Evolutionary conservation across 1,140 invertebrate species (phyloP), one percentile per base, ranked within the genome.

Genomic region (Contarinia nasturtii): DNA sequence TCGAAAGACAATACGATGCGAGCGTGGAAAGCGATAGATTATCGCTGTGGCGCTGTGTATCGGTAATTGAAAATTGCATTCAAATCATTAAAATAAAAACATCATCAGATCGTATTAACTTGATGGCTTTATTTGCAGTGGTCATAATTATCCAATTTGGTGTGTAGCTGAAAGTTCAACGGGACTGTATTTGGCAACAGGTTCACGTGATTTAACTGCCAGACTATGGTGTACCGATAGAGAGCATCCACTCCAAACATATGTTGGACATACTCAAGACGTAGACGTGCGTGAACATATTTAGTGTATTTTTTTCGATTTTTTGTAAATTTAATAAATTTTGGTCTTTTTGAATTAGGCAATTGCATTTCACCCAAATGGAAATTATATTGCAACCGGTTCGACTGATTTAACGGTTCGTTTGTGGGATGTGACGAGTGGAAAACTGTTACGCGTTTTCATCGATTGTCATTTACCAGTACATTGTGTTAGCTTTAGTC

Each of bases 61-160:
- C 76, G 74, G 78, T 79, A n/a, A 44, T 33, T 18, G 3, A 51
- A 36, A 21, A 1, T 12, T 41, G 22, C 14, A 15, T 44, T 38
- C 11, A 11, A 12, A 12, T 18, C 14, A 38, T 5, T 34, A 1
- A 46, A 36, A 3, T 11, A 36, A 19, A 17, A 4, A 42, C 36
- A 7, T 18, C 12, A n/a, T n/a, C n/a, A n/a, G n/a, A n/a, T n/a
- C n/a, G n/a, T n/a, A n/a, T n/a, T n/a, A n/a, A n/a, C n/a, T n/a
- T n/a, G n/a, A n/a, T n/a, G n/a, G n/a, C n/a, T n/a, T n/a, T n/a
- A n/a, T n/a, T n/a, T 38, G 11, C 62, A 76, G 74, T 53, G 87
- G 86, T 36, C 87, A 92, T 60, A 79, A 76, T 54, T 83, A 84
- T 58, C 81, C 86, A n/a, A 77, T 92, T 37, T 91, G 86, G 80